phyloP scores from a whole-genome alignment of 2,113 vertebrate genomes.

The Ranitomeya imitator region DNA sequence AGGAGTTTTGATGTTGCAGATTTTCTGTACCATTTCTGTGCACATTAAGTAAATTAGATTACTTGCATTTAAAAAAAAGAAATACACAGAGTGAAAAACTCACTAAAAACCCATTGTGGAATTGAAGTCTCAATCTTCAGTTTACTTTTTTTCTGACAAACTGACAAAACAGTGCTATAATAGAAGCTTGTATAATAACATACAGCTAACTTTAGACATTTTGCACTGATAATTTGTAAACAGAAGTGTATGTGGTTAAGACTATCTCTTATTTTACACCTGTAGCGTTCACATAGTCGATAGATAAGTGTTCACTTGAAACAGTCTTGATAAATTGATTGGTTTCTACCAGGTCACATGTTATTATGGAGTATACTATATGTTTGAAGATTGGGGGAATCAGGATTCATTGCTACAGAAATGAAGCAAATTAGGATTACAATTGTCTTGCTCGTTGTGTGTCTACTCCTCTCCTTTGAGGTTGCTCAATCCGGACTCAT shows the following conservation, averaged over 20 bases:
- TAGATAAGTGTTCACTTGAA: background rate
- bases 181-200: background rate
- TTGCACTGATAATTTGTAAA: background rate
- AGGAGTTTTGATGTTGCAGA: too few species aligned
- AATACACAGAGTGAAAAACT: too few species aligned
- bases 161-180: background rate
- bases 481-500: conserved; percentile 31
- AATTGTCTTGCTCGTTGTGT: background rate
- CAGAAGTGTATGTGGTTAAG: background rate
- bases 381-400: background rate
- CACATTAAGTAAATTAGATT: too few species aligned
- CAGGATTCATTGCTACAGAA: background rate
- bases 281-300: conserved; percentile 17
- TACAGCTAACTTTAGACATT: background rate
- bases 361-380: background rate
- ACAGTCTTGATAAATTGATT: background rate
- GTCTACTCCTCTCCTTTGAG: background rate
- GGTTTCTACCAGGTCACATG: background rate
- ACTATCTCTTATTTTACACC: conserved; percentile 5
- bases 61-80: too few species aligned
- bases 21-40: too few species aligned
- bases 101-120: too few species aligned
- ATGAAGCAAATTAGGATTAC: background rate
- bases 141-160: too few species aligned
- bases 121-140: too few species aligned